Evolutionary conservation across 1,140 invertebrate species (phyloP), one percentile per base, ranked within the genome.

Genomic region (Helicoverpa zea): DNA sequence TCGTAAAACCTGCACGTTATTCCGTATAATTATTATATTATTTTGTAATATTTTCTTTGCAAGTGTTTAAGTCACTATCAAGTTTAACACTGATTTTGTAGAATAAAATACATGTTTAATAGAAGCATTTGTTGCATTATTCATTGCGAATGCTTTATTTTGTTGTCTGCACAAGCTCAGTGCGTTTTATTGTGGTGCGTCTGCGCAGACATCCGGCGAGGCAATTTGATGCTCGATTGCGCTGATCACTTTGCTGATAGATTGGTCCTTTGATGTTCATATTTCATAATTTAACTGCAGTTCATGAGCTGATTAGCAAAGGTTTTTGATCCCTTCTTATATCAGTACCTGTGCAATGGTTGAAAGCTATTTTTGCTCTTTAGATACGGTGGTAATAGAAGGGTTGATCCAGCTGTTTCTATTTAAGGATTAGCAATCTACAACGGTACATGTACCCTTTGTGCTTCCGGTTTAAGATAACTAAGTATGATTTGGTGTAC

Each of bases 211-310:
- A 83, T 86, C 84, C 84, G 84, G 84, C 78, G 70, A 78, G 64
- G 18, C 84, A 86, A 86, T 83, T 86, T 86, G 61, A 72, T 64
- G 82, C 63, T 75, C 80, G 72, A 83, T 83, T 78, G 78, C 78
- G 74, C 64, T 80, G 76, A 85, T 83, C 64, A 75, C 73, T 74
- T 52, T 9, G 16, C 61, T 43, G 75, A 77, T 77, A 70, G 66
- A 54, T 35, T 51, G 47, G 18, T 59, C 58, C 49, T 77, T 77
- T 77, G 75, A 77, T 64, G 75, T 77, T 16, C 47, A 66, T 63
- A 51, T 75, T 75, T 61, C 58, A 63, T 75, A 61, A 75, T 58
- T 2, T n/a, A 75, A 75, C 16, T 75, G 16, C 16, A 59, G 43
- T 51, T 61, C 12, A 47, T 61, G 29, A 43, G 2, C 47, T 52